Conservation (phyloP, 2,797 vertebrate genomes). For the Protonibea diacanthus region DNA sequence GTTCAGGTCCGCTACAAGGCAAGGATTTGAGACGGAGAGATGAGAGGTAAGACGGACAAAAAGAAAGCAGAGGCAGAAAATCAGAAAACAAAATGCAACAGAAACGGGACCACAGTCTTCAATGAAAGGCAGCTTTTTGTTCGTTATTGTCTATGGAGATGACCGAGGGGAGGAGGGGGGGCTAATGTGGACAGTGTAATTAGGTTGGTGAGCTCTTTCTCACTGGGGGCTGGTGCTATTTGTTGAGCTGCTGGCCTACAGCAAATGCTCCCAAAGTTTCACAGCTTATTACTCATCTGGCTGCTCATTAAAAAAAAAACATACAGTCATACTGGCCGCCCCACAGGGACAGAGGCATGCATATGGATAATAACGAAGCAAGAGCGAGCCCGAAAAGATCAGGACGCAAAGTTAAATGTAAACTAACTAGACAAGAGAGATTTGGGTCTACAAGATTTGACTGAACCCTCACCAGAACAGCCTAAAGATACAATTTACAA, state of each 20-base stretch:
- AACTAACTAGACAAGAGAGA: constrained; percentile 17
- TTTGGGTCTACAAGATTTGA: not conserved
- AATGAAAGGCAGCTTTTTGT: constrained; percentile 35
- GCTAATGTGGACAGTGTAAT: constrained; percentile 66
- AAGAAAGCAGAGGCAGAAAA: constrained; percentile 32
- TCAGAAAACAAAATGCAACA: constrained; percentile 48
- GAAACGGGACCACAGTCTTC: constrained; percentile 29
- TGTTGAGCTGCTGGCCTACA: constrained; percentile 69
- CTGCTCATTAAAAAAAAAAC: constrained; percentile 62
- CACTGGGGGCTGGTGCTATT: constrained; percentile 59
- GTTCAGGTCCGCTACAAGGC: constrained; percentile 93
- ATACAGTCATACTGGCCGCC: constrained; percentile 28
- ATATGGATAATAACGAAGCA: constrained; percentile 46
- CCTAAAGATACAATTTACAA: too few relatives aligned
- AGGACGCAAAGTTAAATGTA: constrained; percentile 30
- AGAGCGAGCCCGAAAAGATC: constrained; percentile 23
- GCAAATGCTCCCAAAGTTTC: constrained; percentile 70
- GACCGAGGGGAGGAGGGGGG: not conserved
- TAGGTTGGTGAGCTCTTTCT: constrained; percentile 69
- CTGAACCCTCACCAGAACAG: not conserved
- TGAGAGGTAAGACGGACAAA: constrained; percentile 46
- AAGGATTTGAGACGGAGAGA: constrained; percentile 33
- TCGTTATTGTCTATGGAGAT: constrained; percentile 48
- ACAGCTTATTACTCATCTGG: constrained; percentile 72
- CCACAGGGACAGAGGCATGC: constrained; percentile 26